Percentiles rank a stretch among this genome's conserved stretches.
Conservation (phyloP, 1,140 invertebrate species). For the Bombus affinis region DNA sequence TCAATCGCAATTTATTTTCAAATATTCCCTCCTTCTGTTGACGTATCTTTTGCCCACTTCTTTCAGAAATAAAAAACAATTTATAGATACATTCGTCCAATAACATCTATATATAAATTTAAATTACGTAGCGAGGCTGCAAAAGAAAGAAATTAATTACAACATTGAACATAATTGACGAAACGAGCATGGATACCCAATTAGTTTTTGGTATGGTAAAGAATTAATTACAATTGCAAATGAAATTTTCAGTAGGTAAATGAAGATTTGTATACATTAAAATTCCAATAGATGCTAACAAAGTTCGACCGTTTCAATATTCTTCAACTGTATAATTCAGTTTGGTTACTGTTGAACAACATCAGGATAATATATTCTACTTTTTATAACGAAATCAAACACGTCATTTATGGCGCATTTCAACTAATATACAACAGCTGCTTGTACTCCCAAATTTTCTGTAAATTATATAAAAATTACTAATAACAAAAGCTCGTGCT, state of each 20-base stretch:
- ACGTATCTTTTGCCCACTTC: not conserved
- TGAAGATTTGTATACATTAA: not conserved
- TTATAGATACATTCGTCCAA: not conserved
- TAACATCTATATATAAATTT: not conserved
- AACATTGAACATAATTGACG: not conserved
- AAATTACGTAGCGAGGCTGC: not conserved
- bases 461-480: too few relatives aligned
- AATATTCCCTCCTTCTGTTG: not conserved
- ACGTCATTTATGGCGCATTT: not conserved
- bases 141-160: not conserved
- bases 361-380: not conserved
- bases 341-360: not conserved
- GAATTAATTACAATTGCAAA: not conserved
- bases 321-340: not conserved
- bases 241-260: not conserved
- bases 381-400: not conserved
- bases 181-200: not conserved
- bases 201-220: not conserved
- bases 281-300: too few relatives aligned
- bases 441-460: too few relatives aligned
- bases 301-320: not conserved
- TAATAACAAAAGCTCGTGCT: too few relatives aligned
- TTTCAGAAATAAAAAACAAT: not conserved
- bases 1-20: too few relatives aligned
- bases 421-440: not conserved